phyloP scores from a whole-genome alignment of 2,888 invertebrate genomes.

The Ormia ochracea region DNA sequence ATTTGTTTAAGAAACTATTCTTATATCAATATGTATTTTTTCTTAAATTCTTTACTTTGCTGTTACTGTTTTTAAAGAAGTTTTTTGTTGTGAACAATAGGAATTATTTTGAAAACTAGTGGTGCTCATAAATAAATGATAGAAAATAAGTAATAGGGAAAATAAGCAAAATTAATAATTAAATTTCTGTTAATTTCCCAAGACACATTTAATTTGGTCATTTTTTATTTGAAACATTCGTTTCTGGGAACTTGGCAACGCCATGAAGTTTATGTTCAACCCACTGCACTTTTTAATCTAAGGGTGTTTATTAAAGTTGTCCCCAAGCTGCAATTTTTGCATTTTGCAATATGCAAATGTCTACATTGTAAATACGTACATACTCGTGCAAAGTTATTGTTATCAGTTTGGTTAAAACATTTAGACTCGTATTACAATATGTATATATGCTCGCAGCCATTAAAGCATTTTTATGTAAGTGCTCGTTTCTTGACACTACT shows the following conservation, averaged over 20 bases:
- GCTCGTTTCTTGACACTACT: slow-evolving; percentile 27
- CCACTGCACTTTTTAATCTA: background rate
- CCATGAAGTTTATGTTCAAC: background rate
- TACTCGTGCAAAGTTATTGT: background rate
- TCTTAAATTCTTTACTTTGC: too few species aligned
- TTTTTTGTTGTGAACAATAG: too few species aligned
- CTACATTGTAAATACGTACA: background rate
- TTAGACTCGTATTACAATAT: slow-evolving; percentile 59
- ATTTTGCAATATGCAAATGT: slow-evolving; percentile 19
- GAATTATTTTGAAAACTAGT: too few species aligned
- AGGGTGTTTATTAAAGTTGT: slow-evolving; percentile 13
- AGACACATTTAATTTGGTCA: too few species aligned
- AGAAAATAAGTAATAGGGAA: too few species aligned
- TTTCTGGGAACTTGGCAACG: background rate
- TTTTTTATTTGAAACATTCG: too few species aligned
- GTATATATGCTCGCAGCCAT: slow-evolving; percentile 3
- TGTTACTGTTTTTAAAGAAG: too few species aligned
- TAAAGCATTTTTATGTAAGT: slow-evolving; percentile 2
- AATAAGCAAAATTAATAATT: too few species aligned
- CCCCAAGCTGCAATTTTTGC: background rate
- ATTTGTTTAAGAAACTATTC: too few species aligned
- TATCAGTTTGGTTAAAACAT: slow-evolving; percentile 50
- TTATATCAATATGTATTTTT: too few species aligned
- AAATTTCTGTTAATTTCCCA: too few species aligned
- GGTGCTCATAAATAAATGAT: too few species aligned